Conservation (phyloP, 2,113 vertebrate species). For the Hipposideros armiger region DNA sequence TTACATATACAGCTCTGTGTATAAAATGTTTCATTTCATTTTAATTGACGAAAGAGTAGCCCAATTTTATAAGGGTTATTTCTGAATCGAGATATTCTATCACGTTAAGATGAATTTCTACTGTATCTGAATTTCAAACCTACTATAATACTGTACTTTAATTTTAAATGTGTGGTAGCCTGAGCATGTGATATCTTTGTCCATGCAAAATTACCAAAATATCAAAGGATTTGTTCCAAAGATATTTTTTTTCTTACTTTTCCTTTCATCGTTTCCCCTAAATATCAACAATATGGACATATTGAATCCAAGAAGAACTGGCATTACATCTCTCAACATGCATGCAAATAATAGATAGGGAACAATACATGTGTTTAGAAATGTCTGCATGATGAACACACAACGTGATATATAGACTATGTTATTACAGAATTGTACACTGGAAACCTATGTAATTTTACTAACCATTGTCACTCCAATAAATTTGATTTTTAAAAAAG, state of each 20-base stretch:
- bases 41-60: background rate
- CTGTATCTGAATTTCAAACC: background rate
- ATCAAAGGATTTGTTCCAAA: constrained; percentile 52
- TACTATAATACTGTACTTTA: background rate
- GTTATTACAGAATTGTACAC: too few species aligned
- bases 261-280: constrained; percentile 71
- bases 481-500: too few species aligned
- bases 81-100: background rate
- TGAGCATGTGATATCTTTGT: background rate
- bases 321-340: constrained; percentile 73
- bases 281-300: constrained; percentile 64
- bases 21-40: background rate
- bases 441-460: too few species aligned
- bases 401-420: too few species aligned
- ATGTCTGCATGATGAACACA: constrained; percentile 61
- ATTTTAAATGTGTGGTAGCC: background rate
- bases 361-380: constrained; percentile 77
- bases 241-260: constrained; percentile 60
- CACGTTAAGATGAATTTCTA: background rate
- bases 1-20: background rate
- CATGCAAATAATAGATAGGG: constrained; percentile 59
- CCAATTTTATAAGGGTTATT: background rate
- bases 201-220: constrained; percentile 1
- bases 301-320: constrained; percentile 48
- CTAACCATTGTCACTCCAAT: too few species aligned